Evolutionary conservation across 2,113 vertebrate genomes (phyloP).

Genomic region (Microtus richardsoni): DNA sequence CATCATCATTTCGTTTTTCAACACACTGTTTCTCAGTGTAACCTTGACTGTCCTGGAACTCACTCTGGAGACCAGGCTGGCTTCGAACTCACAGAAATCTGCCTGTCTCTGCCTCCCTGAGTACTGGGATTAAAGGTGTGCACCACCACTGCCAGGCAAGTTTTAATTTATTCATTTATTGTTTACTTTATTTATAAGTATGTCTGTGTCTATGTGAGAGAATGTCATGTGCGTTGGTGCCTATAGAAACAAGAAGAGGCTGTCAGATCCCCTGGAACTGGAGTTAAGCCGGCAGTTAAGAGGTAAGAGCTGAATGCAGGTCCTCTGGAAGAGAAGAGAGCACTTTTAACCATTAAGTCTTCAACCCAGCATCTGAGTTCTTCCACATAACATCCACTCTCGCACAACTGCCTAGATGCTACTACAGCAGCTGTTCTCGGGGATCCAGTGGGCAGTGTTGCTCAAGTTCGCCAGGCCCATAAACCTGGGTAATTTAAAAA

Average conservation of each 20-base stretch:
- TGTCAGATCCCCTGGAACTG: not conserved
- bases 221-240: not conserved
- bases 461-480: slow-evolving; percentile 27
- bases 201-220: not conserved
- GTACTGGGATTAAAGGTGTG: no score
- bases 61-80: no score
- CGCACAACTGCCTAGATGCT: not conserved
- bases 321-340: not conserved
- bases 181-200: not conserved
- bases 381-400: not conserved
- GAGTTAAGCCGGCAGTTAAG: not conserved
- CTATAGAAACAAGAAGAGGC: not conserved
- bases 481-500: slow-evolving; percentile 65
- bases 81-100: no score
- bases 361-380: not conserved
- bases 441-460: not conserved
- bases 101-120: no score
- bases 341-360: not conserved
- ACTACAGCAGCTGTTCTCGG: not conserved
- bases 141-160: no score
- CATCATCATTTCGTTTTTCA: no score
- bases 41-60: no score
- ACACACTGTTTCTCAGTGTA: no score
- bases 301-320: not conserved
- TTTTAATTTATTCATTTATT: no score